Conservation (phyloP, 2,113 vertebrate species). For the Hippocampus mohnikei region DNA sequence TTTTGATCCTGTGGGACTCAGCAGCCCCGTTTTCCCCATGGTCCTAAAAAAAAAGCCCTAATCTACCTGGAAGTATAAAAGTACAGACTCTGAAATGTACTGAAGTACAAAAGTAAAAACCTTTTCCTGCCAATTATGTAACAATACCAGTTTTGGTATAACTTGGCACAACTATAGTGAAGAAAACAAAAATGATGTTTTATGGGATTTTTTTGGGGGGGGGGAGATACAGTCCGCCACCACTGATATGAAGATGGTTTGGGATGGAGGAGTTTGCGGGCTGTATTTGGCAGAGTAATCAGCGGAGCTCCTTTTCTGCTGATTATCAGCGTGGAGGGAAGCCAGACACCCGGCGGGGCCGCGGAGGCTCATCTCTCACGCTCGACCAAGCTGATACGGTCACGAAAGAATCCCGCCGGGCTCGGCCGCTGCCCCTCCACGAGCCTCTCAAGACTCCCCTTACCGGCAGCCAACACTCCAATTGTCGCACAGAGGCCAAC, state of each 20-base stretch:
- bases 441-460: constrained; percentile 6
- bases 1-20: background rate
- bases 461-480: constrained; percentile 28
- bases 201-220: too few relatives aligned
- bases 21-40: background rate
- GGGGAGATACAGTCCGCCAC: background rate
- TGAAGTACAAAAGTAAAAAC: too few relatives aligned
- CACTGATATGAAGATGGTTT: background rate
- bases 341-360: constrained; percentile 63
- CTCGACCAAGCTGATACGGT: constrained; percentile 55
- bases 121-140: too few relatives aligned
- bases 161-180: too few relatives aligned
- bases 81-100: too few relatives aligned
- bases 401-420: constrained; percentile 27
- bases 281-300: constrained; percentile 54
- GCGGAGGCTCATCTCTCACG: constrained; percentile 47
- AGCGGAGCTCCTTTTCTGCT: constrained; percentile 65
- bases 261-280: background rate
- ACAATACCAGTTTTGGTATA: too few relatives aligned
- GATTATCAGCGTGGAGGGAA: constrained; percentile 63
- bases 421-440: constrained; percentile 16
- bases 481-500: constrained; percentile 34
- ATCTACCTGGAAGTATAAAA: too few relatives aligned
- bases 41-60: too few relatives aligned
- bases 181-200: too few relatives aligned